phyloP scores from a whole-genome alignment of 1,140 invertebrate species.

The Philotrypesis tridentata region DNA sequence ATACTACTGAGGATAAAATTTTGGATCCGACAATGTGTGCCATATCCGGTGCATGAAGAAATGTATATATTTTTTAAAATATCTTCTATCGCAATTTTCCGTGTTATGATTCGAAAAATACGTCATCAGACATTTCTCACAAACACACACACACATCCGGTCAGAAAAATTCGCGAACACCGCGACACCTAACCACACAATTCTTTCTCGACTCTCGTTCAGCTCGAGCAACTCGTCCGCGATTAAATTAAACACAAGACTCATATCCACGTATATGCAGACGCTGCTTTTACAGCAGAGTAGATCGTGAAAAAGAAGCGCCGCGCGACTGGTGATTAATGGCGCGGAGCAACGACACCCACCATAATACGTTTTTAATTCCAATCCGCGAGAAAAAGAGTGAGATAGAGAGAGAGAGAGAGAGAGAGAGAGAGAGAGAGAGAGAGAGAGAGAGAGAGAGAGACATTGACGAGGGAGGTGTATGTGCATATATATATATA shows the following conservation, averaged over 20 bases:
- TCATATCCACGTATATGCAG: not conserved
- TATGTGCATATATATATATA: not conserved
- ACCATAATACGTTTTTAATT: constrained; percentile 72
- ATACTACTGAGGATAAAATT: no score
- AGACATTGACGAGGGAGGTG: not conserved
- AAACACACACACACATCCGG: no score
- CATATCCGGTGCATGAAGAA: no score
- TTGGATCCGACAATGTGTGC: no score
- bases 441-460: not conserved
- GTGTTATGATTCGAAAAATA: no score
- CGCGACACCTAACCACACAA: no score
- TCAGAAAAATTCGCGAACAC: no score
- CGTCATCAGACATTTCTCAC: no score
- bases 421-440: not conserved
- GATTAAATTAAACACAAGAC: constrained; percentile 36
- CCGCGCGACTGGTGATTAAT: constrained; percentile 38
- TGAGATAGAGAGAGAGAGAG: not conserved
- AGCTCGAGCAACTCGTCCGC: no score
- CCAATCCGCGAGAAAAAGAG: constrained; percentile 26
- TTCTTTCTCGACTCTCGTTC: no score
- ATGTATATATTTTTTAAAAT: no score
- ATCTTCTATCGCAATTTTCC: no score
- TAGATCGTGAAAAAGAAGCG: not conserved
- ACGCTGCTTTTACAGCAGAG: not conserved
- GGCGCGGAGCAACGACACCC: constrained; percentile 44